Evolutionary conservation across 2,888 invertebrate genomes (phyloP).

Genomic region (Bimastos eiseni): DNA sequence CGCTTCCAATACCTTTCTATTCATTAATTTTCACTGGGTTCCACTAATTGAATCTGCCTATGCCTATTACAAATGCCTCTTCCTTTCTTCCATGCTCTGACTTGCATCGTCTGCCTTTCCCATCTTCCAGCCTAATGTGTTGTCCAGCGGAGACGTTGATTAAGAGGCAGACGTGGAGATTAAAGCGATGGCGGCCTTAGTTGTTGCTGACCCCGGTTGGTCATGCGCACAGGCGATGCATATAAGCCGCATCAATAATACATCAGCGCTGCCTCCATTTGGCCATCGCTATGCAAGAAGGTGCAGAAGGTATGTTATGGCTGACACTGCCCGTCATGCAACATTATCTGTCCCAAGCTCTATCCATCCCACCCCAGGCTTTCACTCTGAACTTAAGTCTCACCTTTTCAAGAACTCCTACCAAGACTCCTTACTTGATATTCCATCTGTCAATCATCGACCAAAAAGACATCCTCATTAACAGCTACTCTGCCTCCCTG

Average conservation of each 20-base stretch:
- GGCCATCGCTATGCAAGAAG: not conserved
- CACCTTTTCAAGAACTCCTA: too few relatives aligned
- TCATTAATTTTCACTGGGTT: not conserved
- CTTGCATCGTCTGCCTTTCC: not conserved
- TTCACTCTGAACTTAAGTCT: too few relatives aligned
- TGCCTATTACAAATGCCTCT: not conserved
- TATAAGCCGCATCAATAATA: not conserved
- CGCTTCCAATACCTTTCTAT: not conserved
- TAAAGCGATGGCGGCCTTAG: not conserved
- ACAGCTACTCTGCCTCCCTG: too few relatives aligned
- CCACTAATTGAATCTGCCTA: not conserved
- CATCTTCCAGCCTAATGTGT: not conserved
- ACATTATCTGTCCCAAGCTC: too few relatives aligned
- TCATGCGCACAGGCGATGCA: not conserved
- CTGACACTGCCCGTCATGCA: too few relatives aligned
- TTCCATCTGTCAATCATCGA: too few relatives aligned
- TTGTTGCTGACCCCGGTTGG: not conserved
- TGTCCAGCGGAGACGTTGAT: not conserved
- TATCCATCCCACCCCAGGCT: too few relatives aligned
- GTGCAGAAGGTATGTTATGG: not conserved
- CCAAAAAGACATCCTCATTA: too few relatives aligned
- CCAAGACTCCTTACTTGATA: too few relatives aligned
- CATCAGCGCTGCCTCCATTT: not conserved
- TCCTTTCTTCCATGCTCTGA: not conserved
- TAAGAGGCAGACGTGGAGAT: slow-evolving; percentile 4